A percentile compares a stretch with the other conserved stretches of the same genome.
phyloP scores from a whole-genome alignment of 1,140 invertebrate species.

The Idris sp. region DNA sequence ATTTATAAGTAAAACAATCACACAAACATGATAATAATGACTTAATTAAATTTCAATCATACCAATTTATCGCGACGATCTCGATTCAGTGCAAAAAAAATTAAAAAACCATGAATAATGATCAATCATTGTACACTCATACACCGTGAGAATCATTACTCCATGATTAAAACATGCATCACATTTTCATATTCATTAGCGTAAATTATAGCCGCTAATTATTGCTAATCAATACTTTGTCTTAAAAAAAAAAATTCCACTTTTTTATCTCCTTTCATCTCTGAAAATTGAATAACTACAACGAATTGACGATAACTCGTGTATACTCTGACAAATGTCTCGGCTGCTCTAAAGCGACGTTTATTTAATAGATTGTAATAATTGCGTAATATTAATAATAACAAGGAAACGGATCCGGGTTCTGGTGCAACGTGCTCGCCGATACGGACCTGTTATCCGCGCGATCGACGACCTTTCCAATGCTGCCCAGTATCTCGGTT shows the following conservation, averaged over 20 bases:
- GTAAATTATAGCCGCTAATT: conserved; percentile 25
- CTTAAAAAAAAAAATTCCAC: not conserved
- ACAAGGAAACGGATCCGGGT: conserved; percentile 65
- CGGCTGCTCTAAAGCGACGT: conserved; percentile 1
- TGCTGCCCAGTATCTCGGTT: conserved; percentile 61
- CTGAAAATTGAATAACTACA: too few relatives aligned
- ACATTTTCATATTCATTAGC: conserved; percentile 39
- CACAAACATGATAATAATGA: conserved; percentile 2
- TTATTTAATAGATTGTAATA: conserved; percentile 51
- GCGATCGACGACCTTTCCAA: conserved; percentile 67
- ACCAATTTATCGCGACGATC: conserved; percentile 5
- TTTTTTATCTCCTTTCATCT: conserved; percentile 1
- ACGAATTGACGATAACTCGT: too few relatives aligned
- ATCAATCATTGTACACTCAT: conserved; percentile 35
- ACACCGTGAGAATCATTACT: conserved; percentile 34
- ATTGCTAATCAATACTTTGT: conserved; percentile 23
- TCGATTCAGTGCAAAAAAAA: conserved; percentile 10
- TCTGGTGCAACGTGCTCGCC: conserved; percentile 54
- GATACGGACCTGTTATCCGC: conserved; percentile 59
- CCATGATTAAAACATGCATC: conserved; percentile 25
- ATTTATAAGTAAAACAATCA: conserved; percentile 11
- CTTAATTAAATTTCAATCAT: conserved; percentile 40
- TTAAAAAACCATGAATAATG: conserved; percentile 35
- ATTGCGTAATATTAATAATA: conserved; percentile 73
- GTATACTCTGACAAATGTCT: conserved; percentile 23